Base-by-base conservation (phyloP, 1,140 invertebrate genomes). In the Scylla paramamosain region DNA sequence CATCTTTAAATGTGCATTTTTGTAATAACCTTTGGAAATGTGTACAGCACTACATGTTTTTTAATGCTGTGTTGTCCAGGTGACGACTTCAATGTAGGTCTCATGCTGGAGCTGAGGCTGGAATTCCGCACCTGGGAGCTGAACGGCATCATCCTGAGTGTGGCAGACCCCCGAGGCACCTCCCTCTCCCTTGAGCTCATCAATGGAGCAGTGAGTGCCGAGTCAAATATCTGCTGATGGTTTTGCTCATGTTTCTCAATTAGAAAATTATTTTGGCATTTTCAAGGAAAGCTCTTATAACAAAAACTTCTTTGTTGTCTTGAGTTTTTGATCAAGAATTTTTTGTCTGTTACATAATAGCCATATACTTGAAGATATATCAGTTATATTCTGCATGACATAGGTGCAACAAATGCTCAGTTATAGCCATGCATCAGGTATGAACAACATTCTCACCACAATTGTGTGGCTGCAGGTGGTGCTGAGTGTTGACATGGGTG, bases 41-140 rank as follows among this genome's bases (percentile, higher is more conserved):
- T 59, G 52, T 59, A 0, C n/a, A 77, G 8, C 25, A 77, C 6
- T 77, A 7, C 20, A n/a, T 8, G n/a, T 77, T 77, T 3, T n/a
- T 12, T n/a, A 59, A 32, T 67, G 25, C 29, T 77, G 10, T 28
- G 20, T n/a, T 25, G 6, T 67, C 96, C 96, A 98, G 98, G 98
- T 96, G 97, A 97, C 95, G 97, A 98, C 96, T 98, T 98, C 96
- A 97, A 98, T 96, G 97, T 99, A 14, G 98, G 98, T 45, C 97
- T 97, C 82, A 97, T 98, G 32, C 97, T 98, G 77, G 98, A 98
- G 96, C 96, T 99, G 45, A 97, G 98, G 96, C 97, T 99, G 67
- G 98, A 99, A 96, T 99, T 99, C 96, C 97, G 98, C 95, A 99
- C 98, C 10, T 98, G 98, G 0, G 98, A 98, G 96, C 97, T 98